These are phyloP conservation scores for Microtus richardsoni DNA, from an alignment of 2,113 vertebrate species.

Conservation along the genomic window DNA sequence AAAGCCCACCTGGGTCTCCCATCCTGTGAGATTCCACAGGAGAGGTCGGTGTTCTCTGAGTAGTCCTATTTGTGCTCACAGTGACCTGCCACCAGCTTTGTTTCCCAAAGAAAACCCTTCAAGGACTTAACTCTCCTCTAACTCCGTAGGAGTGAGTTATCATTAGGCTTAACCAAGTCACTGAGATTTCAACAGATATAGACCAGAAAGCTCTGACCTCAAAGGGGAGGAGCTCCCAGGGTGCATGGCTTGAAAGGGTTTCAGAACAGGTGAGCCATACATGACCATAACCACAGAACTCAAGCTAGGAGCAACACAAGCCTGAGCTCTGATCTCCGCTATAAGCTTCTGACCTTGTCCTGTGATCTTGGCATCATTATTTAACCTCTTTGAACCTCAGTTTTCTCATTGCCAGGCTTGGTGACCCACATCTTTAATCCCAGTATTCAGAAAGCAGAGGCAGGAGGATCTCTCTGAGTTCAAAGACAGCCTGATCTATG, in stretches of 20 bases:
- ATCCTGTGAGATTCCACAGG: not conserved
- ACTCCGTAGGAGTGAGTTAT: not conserved
- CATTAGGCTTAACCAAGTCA: slow-evolving; percentile 5
- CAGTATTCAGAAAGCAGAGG: not conserved
- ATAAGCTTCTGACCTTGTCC: not conserved
- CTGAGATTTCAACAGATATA: not conserved
- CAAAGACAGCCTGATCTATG: not conserved
- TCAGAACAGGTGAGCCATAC: not conserved
- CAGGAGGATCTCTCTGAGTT: not conserved
- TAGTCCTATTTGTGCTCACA: not conserved
- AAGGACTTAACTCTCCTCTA: slow-evolving; percentile 22
- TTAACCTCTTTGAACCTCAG: slow-evolving; percentile 50
- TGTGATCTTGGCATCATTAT: not conserved
- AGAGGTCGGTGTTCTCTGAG: not conserved
- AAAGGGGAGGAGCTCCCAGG: not conserved
- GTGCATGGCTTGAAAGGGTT: not conserved
- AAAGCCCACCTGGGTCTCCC: slow-evolving; percentile 13
- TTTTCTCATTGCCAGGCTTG: not conserved
- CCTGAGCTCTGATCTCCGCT: not conserved
- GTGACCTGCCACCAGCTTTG: not conserved
- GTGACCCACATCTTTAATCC: not conserved
- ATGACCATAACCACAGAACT: not conserved
- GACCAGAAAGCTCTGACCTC: not conserved
- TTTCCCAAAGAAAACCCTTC: slow-evolving; percentile 52
- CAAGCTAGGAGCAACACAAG: not conserved